phyloP scores from a whole-genome alignment of 2,113 vertebrate species.

The Dipodomys merriami region DNA sequence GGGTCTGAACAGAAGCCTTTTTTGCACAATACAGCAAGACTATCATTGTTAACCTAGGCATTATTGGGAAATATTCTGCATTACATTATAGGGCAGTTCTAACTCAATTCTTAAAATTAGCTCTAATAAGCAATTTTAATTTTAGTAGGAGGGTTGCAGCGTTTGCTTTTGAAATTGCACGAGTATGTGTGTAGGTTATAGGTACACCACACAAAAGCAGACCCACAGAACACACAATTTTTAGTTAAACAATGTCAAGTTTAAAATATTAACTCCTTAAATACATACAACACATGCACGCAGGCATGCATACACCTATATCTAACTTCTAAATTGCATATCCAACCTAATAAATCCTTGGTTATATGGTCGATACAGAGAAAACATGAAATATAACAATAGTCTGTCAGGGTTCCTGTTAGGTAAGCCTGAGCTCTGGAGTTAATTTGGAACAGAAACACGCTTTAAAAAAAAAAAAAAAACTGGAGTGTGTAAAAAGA shows the following conservation, averaged over 20 bases:
- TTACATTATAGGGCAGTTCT: constrained; percentile 86
- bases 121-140: constrained; percentile 87
- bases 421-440: constrained; percentile 25
- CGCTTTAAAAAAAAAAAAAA: not conserved
- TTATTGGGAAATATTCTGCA: constrained; percentile 89
- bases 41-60: constrained; percentile 92
- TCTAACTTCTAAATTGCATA: not conserved
- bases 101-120: constrained; percentile 86
- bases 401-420: not conserved
- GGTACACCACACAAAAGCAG: constrained; percentile 60
- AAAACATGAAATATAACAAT: not conserved
- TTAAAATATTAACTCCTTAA: constrained; percentile 67
- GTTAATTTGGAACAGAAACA: constrained; percentile 32
- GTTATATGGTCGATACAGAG: not conserved
- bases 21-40: constrained; percentile 93
- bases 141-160: constrained; percentile 81
- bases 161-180: constrained; percentile 78
- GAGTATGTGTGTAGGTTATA: constrained; percentile 50
- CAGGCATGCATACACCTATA: not conserved
- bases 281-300: too few species aligned
- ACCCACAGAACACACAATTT: constrained; percentile 41
- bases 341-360: constrained; percentile 24
- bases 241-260: constrained; percentile 70
- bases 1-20: constrained; percentile 95
- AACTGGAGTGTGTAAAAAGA: not conserved